These are phyloP conservation scores for Nyctibius grandis DNA, from an alignment of 2,797 vertebrate species.

Conservation along the genomic window DNA sequence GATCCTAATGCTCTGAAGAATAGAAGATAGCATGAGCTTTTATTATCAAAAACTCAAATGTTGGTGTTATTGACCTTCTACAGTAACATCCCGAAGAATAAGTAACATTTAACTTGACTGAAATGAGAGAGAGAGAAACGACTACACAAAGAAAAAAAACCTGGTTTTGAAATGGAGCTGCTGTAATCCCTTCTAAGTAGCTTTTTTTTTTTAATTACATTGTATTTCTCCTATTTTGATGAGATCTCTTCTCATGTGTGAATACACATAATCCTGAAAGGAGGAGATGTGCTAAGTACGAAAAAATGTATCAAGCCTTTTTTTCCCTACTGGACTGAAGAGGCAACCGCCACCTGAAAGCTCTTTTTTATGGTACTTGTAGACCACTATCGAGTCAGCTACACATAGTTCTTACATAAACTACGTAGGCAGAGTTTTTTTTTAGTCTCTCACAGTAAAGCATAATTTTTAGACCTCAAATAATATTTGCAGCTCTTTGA, in stretches of 20 bases:
- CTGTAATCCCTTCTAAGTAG: not conserved
- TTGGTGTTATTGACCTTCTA: not conserved
- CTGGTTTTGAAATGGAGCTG: not conserved
- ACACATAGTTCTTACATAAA: not conserved
- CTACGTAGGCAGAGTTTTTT: not conserved
- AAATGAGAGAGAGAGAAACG: not conserved
- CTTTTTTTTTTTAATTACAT: not conserved
- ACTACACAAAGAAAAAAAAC: not conserved
- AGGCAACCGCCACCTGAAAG: not conserved
- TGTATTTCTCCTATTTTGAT: not conserved
- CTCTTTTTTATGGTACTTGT: not conserved
- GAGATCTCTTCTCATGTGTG: not conserved
- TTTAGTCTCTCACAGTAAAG: not conserved
- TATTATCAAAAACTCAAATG: not conserved
- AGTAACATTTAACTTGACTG: not conserved
- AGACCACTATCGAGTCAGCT: not conserved
- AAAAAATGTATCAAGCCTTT: not conserved
- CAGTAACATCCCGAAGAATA: not conserved
- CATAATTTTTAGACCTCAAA: not conserved
- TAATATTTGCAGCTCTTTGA: not conserved
- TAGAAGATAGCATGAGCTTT: not conserved
- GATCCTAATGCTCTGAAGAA: not conserved
- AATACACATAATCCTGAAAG: not conserved
- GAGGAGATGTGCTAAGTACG: not conserved
- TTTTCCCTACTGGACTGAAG: not conserved